Conservation (phyloP, 2,113 vertebrate species). For the Pardalotus punctatus region DNA sequence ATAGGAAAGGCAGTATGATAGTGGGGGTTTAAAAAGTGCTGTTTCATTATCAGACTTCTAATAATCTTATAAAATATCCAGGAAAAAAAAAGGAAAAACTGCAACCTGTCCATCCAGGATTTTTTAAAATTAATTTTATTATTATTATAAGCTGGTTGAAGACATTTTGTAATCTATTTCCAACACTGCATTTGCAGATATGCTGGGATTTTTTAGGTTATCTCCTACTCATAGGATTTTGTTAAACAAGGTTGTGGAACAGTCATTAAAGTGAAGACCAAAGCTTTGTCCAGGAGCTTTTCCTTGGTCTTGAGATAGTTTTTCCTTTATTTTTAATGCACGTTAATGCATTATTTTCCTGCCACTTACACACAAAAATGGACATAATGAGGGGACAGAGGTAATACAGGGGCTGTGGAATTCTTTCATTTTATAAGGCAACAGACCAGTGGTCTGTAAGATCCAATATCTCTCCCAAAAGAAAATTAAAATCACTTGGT, state of each 20-base stretch:
- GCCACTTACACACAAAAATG: neutral
- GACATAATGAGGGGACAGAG: neutral
- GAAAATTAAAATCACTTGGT: conserved; percentile 31
- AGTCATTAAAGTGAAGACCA: neutral
- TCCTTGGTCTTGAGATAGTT: neutral
- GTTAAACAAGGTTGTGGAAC: neutral
- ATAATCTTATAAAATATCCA: neutral
- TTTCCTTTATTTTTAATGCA: neutral
- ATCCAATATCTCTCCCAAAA: neutral
- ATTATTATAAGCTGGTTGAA: neutral
- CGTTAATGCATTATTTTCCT: neutral
- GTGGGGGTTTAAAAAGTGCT: neutral
- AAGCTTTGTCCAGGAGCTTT: neutral
- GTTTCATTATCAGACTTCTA: neutral
- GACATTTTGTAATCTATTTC: neutral
- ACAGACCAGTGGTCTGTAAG: neutral
- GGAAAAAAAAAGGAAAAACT: neutral
- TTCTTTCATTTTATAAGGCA: neutral
- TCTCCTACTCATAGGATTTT: neutral
- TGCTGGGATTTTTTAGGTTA: neutral
- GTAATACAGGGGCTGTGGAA: neutral
- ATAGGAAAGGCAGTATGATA: neutral
- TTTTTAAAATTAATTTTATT: neutral
- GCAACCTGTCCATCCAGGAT: neutral
- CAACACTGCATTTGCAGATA: neutral